phyloP scores from a whole-genome alignment of 2,888 invertebrate genomes.

The Parnassius orleans region DNA sequence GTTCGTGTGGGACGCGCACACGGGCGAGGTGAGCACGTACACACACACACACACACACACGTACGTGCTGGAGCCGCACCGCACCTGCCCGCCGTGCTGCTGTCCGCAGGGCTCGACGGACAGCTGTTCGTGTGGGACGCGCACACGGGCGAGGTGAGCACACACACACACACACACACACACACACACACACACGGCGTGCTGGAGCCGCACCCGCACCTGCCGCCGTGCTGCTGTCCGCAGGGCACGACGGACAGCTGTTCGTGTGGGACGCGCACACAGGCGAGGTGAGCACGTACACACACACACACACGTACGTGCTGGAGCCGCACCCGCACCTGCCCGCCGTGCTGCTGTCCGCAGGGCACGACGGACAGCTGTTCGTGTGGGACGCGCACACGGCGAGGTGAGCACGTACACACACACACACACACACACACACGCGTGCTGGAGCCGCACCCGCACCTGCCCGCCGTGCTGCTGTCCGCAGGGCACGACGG shows the following conservation, averaged over 20 bases:
- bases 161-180: not conserved
- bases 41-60: not conserved
- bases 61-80: not conserved
- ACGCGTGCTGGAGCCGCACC: not conserved
- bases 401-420: too few relatives aligned
- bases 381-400: too few relatives aligned
- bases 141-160: constrained; percentile 35
- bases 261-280: too few relatives aligned
- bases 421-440: not conserved
- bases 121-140: constrained; percentile 93
- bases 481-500: constrained; percentile 99
- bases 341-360: too few relatives aligned
- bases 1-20: constrained; percentile 88
- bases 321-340: not conserved
- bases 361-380: too few relatives aligned
- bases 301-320: constrained; percentile 67
- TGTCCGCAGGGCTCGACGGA: constrained; percentile 98
- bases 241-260: too few relatives aligned
- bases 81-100: constrained; percentile 85
- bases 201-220: too few relatives aligned
- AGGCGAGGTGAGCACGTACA: too few relatives aligned
- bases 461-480: too few relatives aligned
- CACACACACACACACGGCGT: too few relatives aligned
- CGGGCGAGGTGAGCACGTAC: constrained; percentile 35
- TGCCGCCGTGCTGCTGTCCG: too few relatives aligned